A percentile compares a stretch with the other conserved stretches of the same genome.
Evolutionary conservation across 2,888 invertebrate species (phyloP).

Genomic region (Oegoconia quadripuncta): DNA sequence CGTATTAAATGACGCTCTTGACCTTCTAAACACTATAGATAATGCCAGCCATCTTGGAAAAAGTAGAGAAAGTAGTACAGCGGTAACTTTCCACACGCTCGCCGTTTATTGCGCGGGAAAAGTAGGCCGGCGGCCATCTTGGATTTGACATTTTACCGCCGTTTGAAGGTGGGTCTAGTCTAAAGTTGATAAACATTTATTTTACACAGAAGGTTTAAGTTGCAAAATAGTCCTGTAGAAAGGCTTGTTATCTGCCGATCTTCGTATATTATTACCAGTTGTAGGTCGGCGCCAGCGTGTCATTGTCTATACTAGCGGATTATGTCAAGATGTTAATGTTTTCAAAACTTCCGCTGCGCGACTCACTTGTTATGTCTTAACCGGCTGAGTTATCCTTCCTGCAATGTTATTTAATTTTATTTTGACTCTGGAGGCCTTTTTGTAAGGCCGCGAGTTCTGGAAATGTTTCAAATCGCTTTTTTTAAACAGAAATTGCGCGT

Average conservation of each 20-base stretch:
- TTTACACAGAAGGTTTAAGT: not conserved
- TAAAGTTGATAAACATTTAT: not conserved
- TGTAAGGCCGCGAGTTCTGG: slow-evolving; percentile 47
- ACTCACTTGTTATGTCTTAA: slow-evolving; percentile 49
- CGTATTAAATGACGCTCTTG: slow-evolving; percentile 46
- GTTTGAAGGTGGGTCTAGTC: slow-evolving; percentile 26
- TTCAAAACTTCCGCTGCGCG: slow-evolving; percentile 47
- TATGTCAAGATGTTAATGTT: slow-evolving; percentile 55
- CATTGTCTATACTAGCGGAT: slow-evolving; percentile 52
- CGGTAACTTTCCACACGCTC: slow-evolving; percentile 75
- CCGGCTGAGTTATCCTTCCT: slow-evolving; percentile 11
- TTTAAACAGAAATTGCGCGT: slow-evolving; percentile 40
- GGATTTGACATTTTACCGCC: slow-evolving; percentile 59
- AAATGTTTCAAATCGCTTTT: slow-evolving; percentile 49
- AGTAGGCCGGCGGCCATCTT: slow-evolving; percentile 73
- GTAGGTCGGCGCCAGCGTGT: slow-evolving; percentile 49
- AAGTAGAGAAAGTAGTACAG: slow-evolving; percentile 78
- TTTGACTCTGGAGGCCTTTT: slow-evolving; percentile 31
- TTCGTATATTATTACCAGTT: slow-evolving; percentile 11
- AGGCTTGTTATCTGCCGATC: not conserved
- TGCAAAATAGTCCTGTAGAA: not conserved
- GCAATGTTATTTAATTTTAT: slow-evolving; percentile 27
- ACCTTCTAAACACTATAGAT: slow-evolving; percentile 60
- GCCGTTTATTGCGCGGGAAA: slow-evolving; percentile 69
- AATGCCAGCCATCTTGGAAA: slow-evolving; percentile 72